Conservation (phyloP, 2,797 vertebrate species). For the Tauraco hartlaubi region DNA sequence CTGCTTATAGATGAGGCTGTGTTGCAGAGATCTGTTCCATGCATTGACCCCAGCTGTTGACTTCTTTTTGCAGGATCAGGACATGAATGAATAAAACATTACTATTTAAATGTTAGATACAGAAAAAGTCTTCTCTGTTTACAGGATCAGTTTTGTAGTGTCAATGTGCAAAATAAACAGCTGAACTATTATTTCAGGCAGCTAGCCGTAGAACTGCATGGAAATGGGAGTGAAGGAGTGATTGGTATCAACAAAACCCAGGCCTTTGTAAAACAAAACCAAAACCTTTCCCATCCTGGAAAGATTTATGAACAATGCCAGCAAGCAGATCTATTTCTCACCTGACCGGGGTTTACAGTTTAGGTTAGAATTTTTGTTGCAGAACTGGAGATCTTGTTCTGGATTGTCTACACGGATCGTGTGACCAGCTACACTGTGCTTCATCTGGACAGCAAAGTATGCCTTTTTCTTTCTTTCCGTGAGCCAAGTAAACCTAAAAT, state of each 20-base stretch:
- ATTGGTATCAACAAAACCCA: background rate
- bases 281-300: background rate
- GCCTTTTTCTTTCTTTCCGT: background rate
- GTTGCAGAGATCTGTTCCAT: background rate
- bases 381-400: background rate
- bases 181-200: background rate
- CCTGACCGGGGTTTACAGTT: background rate
- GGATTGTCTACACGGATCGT: rapidly evolving
- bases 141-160: background rate
- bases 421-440: background rate
- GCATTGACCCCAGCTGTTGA: background rate
- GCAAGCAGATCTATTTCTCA: background rate
- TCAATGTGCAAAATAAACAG: background rate
- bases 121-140: background rate
- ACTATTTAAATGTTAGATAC: background rate
- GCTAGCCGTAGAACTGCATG: background rate
- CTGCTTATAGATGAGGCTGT: background rate
- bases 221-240: background rate
- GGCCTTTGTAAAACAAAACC: background rate
- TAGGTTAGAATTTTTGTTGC: background rate
- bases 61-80: background rate
- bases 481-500: background rate
- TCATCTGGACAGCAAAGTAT: background rate
- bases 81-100: background rate
- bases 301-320: background rate